phyloP scores from a whole-genome alignment of 2,797 vertebrate genomes.

The Syndactyla subalaris region DNA sequence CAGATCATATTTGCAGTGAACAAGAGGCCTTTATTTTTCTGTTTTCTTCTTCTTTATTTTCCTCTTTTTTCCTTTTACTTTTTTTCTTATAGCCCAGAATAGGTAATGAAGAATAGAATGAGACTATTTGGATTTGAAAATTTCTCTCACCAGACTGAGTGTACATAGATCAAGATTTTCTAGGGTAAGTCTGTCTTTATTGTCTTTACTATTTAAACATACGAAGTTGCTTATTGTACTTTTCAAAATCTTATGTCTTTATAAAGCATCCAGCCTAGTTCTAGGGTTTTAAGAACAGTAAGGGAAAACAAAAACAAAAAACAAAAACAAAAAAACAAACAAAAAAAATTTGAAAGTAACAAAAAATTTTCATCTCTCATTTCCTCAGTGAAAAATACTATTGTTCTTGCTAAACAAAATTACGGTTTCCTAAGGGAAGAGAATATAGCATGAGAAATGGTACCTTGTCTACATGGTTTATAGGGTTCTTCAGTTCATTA shows the following conservation, averaged over 20 bases:
- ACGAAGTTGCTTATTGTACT: neutral
- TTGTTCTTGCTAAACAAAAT: neutral
- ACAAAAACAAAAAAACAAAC: too few species aligned
- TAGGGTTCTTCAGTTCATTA: neutral
- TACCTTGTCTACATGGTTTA: neutral
- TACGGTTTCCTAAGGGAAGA: neutral
- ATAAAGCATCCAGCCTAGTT: neutral
- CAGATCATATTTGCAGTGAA: conserved; percentile 4
- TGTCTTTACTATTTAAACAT: neutral
- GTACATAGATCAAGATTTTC: neutral
- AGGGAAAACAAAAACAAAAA: neutral
- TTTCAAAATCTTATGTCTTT: neutral
- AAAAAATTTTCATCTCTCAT: neutral
- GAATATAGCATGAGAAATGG: neutral
- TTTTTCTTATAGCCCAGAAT: neutral
- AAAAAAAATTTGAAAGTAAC: neutral
- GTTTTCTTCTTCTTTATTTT: neutral
- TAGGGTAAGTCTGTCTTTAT: neutral
- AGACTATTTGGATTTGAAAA: neutral
- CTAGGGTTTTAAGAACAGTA: neutral
- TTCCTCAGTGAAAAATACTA: neutral
- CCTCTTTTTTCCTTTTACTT: neutral
- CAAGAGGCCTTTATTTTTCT: neutral
- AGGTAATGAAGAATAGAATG: neutral
- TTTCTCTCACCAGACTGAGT: neutral